phyloP scores from a whole-genome alignment of 2,888 invertebrate genomes.

The Apamea sordens region DNA sequence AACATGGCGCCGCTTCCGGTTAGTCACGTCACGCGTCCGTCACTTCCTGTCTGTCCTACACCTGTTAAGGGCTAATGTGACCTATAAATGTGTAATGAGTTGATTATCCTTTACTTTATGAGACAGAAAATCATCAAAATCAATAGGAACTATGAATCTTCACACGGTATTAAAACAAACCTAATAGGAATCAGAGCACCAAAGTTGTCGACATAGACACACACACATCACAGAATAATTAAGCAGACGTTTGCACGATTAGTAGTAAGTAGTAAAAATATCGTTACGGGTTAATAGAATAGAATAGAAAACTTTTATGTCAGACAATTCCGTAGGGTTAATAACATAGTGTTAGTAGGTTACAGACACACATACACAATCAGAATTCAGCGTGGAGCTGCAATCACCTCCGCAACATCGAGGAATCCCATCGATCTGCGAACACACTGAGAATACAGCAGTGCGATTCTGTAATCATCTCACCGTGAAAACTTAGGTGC shows the following conservation, averaged over 20 bases:
- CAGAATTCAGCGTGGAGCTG: too few species aligned
- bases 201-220: neutral
- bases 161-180: neutral
- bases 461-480: too few species aligned
- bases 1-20: conserved; percentile 83
- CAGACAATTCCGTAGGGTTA: too few species aligned
- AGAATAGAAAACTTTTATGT: too few species aligned
- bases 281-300: too few species aligned
- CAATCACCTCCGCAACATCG: too few species aligned
- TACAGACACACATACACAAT: too few species aligned
- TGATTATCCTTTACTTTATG: neutral
- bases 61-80: conserved; percentile 65
- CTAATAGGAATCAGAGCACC: neutral
- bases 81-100: conserved; percentile 53
- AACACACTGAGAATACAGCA: too few species aligned
- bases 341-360: too few species aligned
- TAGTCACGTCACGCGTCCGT: conserved; percentile 69
- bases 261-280: too few species aligned
- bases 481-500: too few species aligned
- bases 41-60: conserved; percentile 69
- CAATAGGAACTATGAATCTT: neutral
- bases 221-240: neutral
- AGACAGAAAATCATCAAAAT: neutral
- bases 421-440: too few species aligned
- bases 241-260: neutral